phyloP scores from a whole-genome alignment of 1,140 invertebrate genomes.

The Mesaphorura yosii region DNA sequence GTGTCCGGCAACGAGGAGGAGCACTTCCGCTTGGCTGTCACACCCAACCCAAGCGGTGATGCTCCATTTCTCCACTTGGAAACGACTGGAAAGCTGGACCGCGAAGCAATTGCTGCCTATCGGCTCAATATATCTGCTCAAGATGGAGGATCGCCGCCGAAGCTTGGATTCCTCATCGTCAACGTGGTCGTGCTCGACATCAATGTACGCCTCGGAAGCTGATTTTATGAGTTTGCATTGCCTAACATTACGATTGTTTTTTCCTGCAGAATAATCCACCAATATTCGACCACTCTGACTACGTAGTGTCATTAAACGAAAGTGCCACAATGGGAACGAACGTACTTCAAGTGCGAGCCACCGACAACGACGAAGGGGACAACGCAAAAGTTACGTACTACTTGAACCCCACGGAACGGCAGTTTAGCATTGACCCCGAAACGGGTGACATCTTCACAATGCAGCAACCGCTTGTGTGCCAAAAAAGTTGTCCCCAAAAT shows the following conservation, averaged over 20 bases:
- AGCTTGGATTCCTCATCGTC: slow-evolving; percentile 72
- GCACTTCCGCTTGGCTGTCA: slow-evolving; percentile 74
- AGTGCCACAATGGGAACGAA: slow-evolving; percentile 73
- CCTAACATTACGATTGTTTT: background rate
- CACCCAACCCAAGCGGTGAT: slow-evolving; percentile 74
- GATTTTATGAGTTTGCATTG: background rate
- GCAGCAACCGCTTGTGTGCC: slow-evolving; percentile 62
- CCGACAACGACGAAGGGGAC: slow-evolving; percentile 79
- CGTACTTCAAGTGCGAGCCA: slow-evolving; percentile 79
- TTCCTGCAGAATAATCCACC: slow-evolving; percentile 14
- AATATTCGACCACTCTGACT: slow-evolving; percentile 58
- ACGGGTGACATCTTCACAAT: slow-evolving; percentile 70
- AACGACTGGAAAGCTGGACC: slow-evolving; percentile 75
- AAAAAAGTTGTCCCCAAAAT: slow-evolving; percentile 44
- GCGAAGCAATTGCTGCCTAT: slow-evolving; percentile 71
- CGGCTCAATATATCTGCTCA: slow-evolving; percentile 76
- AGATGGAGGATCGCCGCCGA: slow-evolving; percentile 68
- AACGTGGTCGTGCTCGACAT: slow-evolving; percentile 68
- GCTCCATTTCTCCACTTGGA: slow-evolving; percentile 80
- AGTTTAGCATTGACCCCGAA: slow-evolving; percentile 78
- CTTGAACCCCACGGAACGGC: slow-evolving; percentile 65
- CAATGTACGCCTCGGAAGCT: slow-evolving; percentile 3
- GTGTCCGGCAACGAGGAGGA: slow-evolving; percentile 73
- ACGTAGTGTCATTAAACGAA: slow-evolving; percentile 81
- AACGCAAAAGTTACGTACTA: slow-evolving; percentile 88